Evolutionary conservation across 2,888 invertebrate genomes (phyloP).

Genomic region (Eucriotettix oculatus): DNA sequence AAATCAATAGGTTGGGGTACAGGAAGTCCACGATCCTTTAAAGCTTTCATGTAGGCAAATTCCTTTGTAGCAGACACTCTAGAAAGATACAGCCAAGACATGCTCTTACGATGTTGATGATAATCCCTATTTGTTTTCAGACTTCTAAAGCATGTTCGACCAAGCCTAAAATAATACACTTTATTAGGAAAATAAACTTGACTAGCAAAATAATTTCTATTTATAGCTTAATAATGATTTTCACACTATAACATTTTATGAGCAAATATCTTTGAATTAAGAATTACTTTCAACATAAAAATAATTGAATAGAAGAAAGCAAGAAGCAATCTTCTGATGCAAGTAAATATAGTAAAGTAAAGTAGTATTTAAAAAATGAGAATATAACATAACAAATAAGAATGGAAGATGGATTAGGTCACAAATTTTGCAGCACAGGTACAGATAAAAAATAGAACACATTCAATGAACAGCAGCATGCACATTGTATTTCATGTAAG

Average conservation of each 20-base stretch:
- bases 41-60: conserved; percentile 92
- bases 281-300: background rate
- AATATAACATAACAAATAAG: background rate
- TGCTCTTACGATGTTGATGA: conserved; percentile 73
- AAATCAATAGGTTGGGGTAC: conserved; percentile 90
- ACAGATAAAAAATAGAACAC: no score
- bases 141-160: conserved; percentile 90
- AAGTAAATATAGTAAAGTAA: background rate
- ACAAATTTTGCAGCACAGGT: no score
- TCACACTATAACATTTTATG: no score
- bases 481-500: no score
- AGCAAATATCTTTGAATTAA: no score
- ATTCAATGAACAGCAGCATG: no score
- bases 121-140: conserved; percentile 94
- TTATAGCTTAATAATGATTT: no score
- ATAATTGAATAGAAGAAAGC: background rate
- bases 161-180: conserved; percentile 42
- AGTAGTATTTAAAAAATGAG: no score
- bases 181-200: background rate
- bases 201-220: no score
- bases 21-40: conserved; percentile 79
- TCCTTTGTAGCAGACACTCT: conserved; percentile 94
- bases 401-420: no score
- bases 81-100: conserved; percentile 92
- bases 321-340: background rate